A percentile compares a stretch with the other conserved stretches of the same genome.
Conservation (phyloP, 2,113 vertebrate genomes). For the Chamaea fasciata region DNA sequence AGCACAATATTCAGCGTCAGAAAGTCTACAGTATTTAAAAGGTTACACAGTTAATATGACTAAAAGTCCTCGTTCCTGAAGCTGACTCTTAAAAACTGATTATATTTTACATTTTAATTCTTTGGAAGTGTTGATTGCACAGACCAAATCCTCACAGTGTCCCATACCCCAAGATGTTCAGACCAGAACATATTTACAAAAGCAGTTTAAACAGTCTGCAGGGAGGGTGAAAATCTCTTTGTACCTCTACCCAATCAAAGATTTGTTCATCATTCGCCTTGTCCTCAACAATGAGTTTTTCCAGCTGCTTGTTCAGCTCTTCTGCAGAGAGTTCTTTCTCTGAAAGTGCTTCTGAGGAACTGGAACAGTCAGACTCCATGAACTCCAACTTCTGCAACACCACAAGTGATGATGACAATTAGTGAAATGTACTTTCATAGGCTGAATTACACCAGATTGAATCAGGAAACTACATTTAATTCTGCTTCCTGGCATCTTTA, state of each 20-base stretch:
- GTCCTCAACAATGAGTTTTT: constrained; percentile 91
- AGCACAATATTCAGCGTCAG: neutral
- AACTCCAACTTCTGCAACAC: constrained; percentile 90
- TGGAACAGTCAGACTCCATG: constrained; percentile 78
- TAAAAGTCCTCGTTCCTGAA: neutral
- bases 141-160: neutral
- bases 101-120: neutral
- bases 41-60: neutral
- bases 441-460: neutral
- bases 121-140: neutral
- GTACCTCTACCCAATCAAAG: constrained; percentile 99
- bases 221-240: neutral
- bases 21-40: neutral
- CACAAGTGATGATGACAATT: neutral
- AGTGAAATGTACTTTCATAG: neutral
- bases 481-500: neutral
- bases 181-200: neutral
- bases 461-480: neutral
- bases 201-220: neutral
- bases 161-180: neutral
- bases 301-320: constrained; percentile 86
- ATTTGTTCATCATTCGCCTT: constrained; percentile 94
- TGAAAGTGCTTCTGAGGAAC: constrained; percentile 78
- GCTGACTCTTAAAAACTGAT: neutral
- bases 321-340: constrained; percentile 82